Evolutionary conservation across 2,113 vertebrate species (phyloP), one percentile per base, ranked within the genome.

Genomic region (Neotragus moschatus): DNA sequence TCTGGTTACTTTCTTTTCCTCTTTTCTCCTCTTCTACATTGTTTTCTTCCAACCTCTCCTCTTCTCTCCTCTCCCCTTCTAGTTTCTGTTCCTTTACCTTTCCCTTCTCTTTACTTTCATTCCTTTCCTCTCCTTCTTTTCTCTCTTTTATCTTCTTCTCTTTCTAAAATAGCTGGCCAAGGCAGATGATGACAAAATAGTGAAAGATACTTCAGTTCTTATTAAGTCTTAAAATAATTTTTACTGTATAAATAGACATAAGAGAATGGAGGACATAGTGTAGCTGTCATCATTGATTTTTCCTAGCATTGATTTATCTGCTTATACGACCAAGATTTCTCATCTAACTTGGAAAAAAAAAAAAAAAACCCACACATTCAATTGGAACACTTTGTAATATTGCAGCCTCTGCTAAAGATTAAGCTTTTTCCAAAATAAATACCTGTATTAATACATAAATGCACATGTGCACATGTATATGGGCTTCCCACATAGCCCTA

Each of bases 221-320:
- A 61, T 30, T 77, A 47, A 43, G 6, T 43, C 82, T 58, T 53
- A 36, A 61, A 91, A 36, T 75, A 4, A 4, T 87, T 75, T 6
- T 75, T 82, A 58, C 19, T 89, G 0, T 45, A 49, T 14, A n/a
- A 84, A 25, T 33, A 95, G 7, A 7, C 7, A 43, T 56, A 79
- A 45, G 51, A 49, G 10, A 26, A 79, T 45, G 23, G 7, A 92
- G 70, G 39, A 9, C 3, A 3, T 4, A 85, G 5, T 58, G 1
- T 28, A 63, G 53, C 6, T 73, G 10, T 25, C 9, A 9, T 7
- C 17, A 77, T 55, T 77, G 63, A 66, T 3, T 81, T 36, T 93
- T 88, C 28, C 28, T 79, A 84, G 45, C 15, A n/a, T 58, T 60
- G 28, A 70, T 90, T 92, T 91, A 77, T 23, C 6, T 63, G 43